Base-by-base conservation (phyloP, 2,888 invertebrate genomes). In the Cristatella mucedo region DNA sequence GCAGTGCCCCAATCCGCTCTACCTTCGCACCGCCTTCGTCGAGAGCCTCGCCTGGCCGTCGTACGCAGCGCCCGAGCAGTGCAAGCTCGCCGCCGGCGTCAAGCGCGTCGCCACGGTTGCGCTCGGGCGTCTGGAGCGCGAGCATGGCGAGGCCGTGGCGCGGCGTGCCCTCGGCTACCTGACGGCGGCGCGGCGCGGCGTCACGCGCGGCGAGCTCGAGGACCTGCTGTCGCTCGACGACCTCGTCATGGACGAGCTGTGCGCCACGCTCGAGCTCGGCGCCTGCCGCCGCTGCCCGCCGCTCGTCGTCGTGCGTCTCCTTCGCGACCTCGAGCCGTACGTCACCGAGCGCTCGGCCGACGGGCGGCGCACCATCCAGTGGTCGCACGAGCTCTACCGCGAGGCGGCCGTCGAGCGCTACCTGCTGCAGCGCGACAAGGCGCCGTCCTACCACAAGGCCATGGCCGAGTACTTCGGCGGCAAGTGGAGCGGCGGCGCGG, bases 201-300 rank as follows among this genome's bases (percentile, higher is more conserved):
- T 85, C 33, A 76, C 78, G 16, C 81, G 82, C 55, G 78, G 78
- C 3, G 85, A 86, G 69, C 77, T 82, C 62, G 67, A 80, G 53
- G 81, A 68, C 41, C 45, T 68, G 2, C 49, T 67, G 18, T 64
- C 65, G 2, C 50, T 66, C 24, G 66, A 68, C 41, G 63, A 57
- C 31, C 45, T 44, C 13, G 49, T 54, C 7, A 45, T 55, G 44
- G 53, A 52, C 29, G 48, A 51, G 13, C 42, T 53, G 13, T 49
- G 43, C 19, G 31, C 24, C n/a, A n/a, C n/a, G n/a, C n/a, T n/a
- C n/a, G n/a, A n/a, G n/a, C n/a, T n/a, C n/a, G n/a, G n/a, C n/a
- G n/a, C 51, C 2, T 44, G 46, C 13, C 45, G 59, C n/a, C 46
- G 61, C n/a, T 41, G 57, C 16, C 61, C 61, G 4, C 46, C 52